phyloP scores from a whole-genome alignment of 2,888 invertebrate genomes.

The Iphiclides podalirius region DNA sequence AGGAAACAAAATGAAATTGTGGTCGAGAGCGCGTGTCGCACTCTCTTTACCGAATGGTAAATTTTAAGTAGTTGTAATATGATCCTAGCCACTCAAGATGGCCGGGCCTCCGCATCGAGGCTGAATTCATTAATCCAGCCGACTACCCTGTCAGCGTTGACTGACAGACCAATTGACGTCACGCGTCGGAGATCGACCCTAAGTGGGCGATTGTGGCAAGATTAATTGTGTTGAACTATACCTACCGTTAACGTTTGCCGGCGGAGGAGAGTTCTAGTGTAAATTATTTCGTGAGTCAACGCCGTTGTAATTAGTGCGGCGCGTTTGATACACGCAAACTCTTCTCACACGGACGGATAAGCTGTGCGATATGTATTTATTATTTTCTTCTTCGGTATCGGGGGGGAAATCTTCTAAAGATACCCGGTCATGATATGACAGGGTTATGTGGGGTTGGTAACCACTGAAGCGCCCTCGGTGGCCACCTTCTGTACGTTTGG shows the following conservation, averaged over 20 bases:
- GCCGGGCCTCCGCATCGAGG: constrained; percentile 22
- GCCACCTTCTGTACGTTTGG: too few species aligned
- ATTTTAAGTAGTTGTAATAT: constrained; percentile 18
- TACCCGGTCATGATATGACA: too few species aligned
- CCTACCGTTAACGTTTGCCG: constrained; percentile 29
- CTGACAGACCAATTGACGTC: constrained; percentile 43
- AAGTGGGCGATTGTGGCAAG: constrained; percentile 38
- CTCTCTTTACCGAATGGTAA: constrained; percentile 6
- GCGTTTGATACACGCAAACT: background rate
- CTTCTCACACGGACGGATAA: background rate
- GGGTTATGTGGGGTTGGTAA: too few species aligned
- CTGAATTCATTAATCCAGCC: constrained; percentile 40
- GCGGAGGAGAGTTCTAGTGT: constrained; percentile 12
- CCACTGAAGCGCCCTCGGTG: too few species aligned
- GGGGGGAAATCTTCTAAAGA: too few species aligned
- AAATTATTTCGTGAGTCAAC: constrained; percentile 17
- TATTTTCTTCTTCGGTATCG: too few species aligned
- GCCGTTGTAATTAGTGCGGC: constrained; percentile 10
- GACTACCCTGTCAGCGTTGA: constrained; percentile 34
- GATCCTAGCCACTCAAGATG: constrained; percentile 17
- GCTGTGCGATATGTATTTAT: too few species aligned
- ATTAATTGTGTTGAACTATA: constrained; percentile 34
- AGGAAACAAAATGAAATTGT: too few species aligned
- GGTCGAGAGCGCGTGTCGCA: too few species aligned
- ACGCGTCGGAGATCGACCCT: constrained; percentile 29